A percentile compares a stretch with the other conserved stretches of the same genome.
phyloP scores from a whole-genome alignment of 2,888 invertebrate genomes.

The Ligdia adustata region DNA sequence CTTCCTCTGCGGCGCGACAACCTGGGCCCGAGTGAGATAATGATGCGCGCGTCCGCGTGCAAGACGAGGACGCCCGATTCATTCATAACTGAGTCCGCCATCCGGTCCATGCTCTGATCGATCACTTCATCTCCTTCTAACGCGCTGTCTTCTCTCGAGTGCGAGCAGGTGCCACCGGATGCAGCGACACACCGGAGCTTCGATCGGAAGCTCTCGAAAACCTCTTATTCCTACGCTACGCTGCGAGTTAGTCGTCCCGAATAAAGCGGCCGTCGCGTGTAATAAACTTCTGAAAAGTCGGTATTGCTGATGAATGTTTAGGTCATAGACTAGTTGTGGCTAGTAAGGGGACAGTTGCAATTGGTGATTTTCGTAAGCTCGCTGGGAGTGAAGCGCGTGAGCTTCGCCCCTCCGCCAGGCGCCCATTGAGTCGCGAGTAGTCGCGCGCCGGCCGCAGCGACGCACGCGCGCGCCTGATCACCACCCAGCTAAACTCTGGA shows the following conservation, averaged over 20 bases:
- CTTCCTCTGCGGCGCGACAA: slow-evolving; percentile 82
- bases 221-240: slow-evolving; percentile 56
- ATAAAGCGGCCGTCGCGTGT: slow-evolving; percentile 19
- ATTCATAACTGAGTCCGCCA: slow-evolving; percentile 83
- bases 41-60: slow-evolving; percentile 49
- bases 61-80: slow-evolving; percentile 74
- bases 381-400: slow-evolving; percentile 71
- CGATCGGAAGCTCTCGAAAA: slow-evolving; percentile 74
- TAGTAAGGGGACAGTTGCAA: slow-evolving; percentile 72
- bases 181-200: slow-evolving; percentile 67
- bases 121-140: slow-evolving; percentile 82
- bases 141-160: slow-evolving; percentile 70
- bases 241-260: slow-evolving; percentile 33
- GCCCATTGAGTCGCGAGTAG: slow-evolving; percentile 73
- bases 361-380: slow-evolving; percentile 80
- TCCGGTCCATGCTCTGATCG: slow-evolving; percentile 79
- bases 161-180: slow-evolving; percentile 82
- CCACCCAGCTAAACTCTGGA: slow-evolving; percentile 57
- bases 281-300: slow-evolving; percentile 37
- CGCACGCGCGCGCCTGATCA: slow-evolving; percentile 76
- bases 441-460: slow-evolving; percentile 78
- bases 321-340: slow-evolving; percentile 45
- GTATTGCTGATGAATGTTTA: slow-evolving; percentile 32
- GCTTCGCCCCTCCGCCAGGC: slow-evolving; percentile 81
- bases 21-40: slow-evolving; percentile 70